Percentiles rank a stretch among this genome's conserved stretches.
Conservation (phyloP, 2,113 vertebrate species). For the Triplophysa siluroides region DNA sequence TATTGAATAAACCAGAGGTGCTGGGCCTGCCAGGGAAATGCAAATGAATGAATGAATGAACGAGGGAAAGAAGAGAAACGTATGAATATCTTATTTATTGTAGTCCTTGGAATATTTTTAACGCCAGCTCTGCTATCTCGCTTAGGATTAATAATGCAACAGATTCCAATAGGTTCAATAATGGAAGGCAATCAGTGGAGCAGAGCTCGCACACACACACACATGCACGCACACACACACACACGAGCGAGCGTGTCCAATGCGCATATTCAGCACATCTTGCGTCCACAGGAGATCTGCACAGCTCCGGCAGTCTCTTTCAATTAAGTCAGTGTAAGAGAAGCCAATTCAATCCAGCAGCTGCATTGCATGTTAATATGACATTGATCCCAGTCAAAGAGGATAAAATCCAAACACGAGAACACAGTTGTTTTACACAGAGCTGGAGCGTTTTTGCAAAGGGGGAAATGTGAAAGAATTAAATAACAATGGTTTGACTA, state of each 20-base stretch:
- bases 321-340: slow-evolving; percentile 46
- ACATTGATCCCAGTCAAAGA: slow-evolving; percentile 48
- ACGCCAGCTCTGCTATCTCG: slow-evolving; percentile 55
- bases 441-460: slow-evolving; percentile 14
- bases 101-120: slow-evolving; percentile 63
- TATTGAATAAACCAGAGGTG: slow-evolving; percentile 48
- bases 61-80: slow-evolving; percentile 44
- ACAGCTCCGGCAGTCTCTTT: slow-evolving; percentile 43
- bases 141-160: slow-evolving; percentile 67
- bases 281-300: slow-evolving; percentile 44
- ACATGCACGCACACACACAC: slow-evolving; percentile 25
- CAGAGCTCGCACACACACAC: slow-evolving; percentile 35
- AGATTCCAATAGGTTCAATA: slow-evolving; percentile 64
- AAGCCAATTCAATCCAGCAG: slow-evolving; percentile 47
- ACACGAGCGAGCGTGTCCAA: slow-evolving; percentile 53
- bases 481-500: neutral
- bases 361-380: slow-evolving; percentile 47
- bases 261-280: slow-evolving; percentile 46
- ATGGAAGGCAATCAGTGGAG: slow-evolving; percentile 68
- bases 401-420: slow-evolving; percentile 20
- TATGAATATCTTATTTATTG: slow-evolving; percentile 68
- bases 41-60: slow-evolving; percentile 65
- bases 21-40: slow-evolving; percentile 50
- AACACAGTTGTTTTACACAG: slow-evolving; percentile 21
- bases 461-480: neutral